Evolutionary conservation across 2,888 invertebrate genomes (phyloP).

Genomic region (Rhingia campestris): DNA sequence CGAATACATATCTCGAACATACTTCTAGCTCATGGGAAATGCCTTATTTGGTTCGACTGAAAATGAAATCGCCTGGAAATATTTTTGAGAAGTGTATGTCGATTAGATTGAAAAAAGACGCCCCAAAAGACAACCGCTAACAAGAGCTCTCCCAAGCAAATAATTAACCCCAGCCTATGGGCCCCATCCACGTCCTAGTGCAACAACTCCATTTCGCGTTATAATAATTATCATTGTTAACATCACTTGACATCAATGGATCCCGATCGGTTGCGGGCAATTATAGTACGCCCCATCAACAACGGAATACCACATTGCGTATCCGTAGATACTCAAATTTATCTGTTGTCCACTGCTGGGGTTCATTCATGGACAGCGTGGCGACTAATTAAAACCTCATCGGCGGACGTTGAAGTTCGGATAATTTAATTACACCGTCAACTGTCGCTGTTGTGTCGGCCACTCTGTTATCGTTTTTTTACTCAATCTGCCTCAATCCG

Average conservation of each 20-base stretch:
- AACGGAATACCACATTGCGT: conserved; percentile 25
- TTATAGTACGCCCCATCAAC: conserved; percentile 29
- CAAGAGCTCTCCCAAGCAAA: no score
- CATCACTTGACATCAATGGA: conserved; percentile 60
- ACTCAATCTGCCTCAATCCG: conserved; percentile 28
- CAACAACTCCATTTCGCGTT: no score
- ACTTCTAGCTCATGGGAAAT: no score
- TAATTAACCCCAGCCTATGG: no score
- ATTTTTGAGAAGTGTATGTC: no score
- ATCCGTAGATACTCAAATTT: conserved; percentile 9
- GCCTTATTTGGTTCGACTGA: no score
- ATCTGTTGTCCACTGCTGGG: neutral
- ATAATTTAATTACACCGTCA: conserved; percentile 69
- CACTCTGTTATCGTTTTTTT: conserved; percentile 44
- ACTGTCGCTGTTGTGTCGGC: neutral
- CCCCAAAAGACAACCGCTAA: no score
- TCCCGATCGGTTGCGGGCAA: conserved; percentile 27
- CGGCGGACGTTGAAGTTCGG: conserved; percentile 39
- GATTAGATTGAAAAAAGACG: no score
- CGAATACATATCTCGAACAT: no score
- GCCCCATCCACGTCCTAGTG: no score
- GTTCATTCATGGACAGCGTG: conserved; percentile 28
- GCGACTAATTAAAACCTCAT: conserved; percentile 69
- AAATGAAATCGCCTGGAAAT: no score
- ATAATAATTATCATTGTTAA: conserved; percentile 45